These are phyloP conservation scores for Elanoides forficatus DNA, from an alignment of 2,113 vertebrate genomes.

Conservation along the genomic window DNA sequence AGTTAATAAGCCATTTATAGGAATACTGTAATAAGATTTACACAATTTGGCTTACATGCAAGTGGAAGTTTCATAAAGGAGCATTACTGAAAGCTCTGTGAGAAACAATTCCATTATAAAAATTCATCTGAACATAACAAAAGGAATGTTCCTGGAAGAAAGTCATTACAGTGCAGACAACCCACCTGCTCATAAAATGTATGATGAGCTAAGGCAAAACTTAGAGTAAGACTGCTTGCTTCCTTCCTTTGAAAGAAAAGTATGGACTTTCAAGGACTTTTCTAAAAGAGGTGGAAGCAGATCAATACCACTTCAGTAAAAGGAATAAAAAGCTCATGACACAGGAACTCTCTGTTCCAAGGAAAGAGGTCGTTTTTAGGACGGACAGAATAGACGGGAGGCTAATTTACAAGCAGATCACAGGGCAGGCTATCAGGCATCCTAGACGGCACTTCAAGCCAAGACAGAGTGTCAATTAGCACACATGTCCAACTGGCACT, in stretches of 20 bases:
- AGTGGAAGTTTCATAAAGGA: neutral
- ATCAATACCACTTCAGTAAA: neutral
- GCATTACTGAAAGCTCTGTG: neutral
- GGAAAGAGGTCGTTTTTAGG: neutral
- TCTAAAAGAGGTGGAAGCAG: neutral
- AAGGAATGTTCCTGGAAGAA: constrained; percentile 36
- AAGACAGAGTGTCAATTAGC: neutral
- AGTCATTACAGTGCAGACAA: neutral
- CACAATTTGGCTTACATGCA: neutral
- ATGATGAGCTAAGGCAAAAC: neutral
- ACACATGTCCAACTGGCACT: neutral
- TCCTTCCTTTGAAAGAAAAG: neutral
- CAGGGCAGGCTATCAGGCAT: neutral
- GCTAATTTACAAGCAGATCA: neutral
- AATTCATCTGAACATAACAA: constrained; percentile 13
- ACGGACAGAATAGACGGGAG: neutral
- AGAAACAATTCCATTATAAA: constrained; percentile 17
- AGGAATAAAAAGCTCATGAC: neutral
- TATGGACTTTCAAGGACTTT: neutral
- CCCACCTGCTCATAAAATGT: neutral
- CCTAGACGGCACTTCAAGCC: neutral
- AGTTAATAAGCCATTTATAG: neutral
- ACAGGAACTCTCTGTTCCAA: neutral
- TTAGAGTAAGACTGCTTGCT: neutral
- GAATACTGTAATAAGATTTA: neutral